Percentiles rank a stretch among this genome's conserved stretches.
These are phyloP conservation scores for Puma concolor DNA, from an alignment of 2,113 vertebrate species.

Conservation along the genomic window DNA sequence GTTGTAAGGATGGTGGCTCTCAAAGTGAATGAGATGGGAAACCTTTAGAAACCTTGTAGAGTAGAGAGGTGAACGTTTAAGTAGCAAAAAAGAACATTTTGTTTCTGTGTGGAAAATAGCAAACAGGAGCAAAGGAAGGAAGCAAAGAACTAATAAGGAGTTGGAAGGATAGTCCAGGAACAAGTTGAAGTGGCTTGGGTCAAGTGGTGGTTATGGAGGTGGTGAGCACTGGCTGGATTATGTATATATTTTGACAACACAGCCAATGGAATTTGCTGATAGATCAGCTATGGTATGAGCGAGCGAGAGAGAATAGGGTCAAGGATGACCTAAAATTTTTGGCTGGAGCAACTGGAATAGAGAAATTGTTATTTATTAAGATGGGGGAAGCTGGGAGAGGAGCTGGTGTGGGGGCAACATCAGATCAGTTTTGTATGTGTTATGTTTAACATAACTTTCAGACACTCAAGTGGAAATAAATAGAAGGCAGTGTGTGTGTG, in stretches of 20 bases:
- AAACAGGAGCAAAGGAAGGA: background rate
- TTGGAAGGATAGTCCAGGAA: background rate
- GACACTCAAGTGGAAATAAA: background rate
- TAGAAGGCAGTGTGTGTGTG: background rate
- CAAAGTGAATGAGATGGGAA: background rate
- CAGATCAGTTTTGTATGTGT: background rate
- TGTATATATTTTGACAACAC: background rate
- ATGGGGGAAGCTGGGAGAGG: background rate
- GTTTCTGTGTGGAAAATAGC: background rate
- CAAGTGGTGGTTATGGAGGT: background rate
- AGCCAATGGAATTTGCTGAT: background rate
- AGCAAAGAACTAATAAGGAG: background rate
- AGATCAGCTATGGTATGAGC: background rate
- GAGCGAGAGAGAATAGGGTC: background rate
- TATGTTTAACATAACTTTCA: background rate
- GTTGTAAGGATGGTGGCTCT: background rate
- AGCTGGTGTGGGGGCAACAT: background rate
- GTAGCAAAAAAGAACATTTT: background rate
- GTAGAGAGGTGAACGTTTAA: background rate
- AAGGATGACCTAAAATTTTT: background rate
- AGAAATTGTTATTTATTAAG: background rate
- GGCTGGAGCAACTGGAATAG: background rate
- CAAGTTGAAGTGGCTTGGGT: background rate
- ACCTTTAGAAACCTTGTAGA: background rate
- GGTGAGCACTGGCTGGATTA: background rate